Evolutionary conservation across 2,113 vertebrate genomes (phyloP).

Genomic region (Notarius lentiginosus): DNA sequence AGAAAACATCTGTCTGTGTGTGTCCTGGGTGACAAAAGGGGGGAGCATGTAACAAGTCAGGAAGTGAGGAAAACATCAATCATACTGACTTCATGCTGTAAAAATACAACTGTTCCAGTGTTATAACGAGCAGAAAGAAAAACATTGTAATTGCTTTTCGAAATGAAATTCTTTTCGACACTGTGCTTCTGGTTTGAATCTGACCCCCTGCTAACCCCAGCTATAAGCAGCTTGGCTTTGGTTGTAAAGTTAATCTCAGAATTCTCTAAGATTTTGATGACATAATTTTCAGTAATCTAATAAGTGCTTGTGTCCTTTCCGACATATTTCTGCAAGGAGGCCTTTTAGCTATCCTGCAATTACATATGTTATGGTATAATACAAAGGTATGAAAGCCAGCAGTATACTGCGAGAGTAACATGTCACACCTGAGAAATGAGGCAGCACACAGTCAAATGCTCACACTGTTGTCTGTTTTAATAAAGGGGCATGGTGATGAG

Average conservation of each 20-base stretch:
- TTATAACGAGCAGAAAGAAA: neutral
- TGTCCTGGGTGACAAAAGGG: neutral
- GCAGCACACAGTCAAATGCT: slow-evolving; percentile 41
- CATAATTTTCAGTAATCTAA: slow-evolving; percentile 48
- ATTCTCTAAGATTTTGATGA: neutral
- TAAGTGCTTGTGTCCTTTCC: neutral
- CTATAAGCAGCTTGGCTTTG: slow-evolving; percentile 26
- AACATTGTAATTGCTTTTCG: slow-evolving; percentile 14
- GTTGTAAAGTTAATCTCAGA: slow-evolving; percentile 26
- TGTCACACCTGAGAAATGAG: slow-evolving; percentile 46
- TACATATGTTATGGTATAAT: slow-evolving; percentile 50
- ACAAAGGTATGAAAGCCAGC: slow-evolving; percentile 60
- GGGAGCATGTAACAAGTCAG: neutral
- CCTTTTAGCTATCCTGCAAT: slow-evolving; percentile 62
- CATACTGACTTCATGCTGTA: neutral
- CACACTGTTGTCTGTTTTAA: slow-evolving; percentile 31
- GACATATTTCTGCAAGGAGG: slow-evolving; percentile 24
- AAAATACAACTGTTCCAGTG: slow-evolving; percentile 9
- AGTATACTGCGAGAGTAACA: slow-evolving; percentile 56
- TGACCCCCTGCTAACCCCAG: neutral
- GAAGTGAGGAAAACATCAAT: slow-evolving; percentile 7
- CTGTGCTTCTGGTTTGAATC: slow-evolving; percentile 17
- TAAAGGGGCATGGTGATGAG: slow-evolving; percentile 55
- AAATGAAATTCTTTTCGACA: slow-evolving; percentile 26
- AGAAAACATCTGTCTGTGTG: neutral